Evolutionary conservation across 2,888 invertebrate species (phyloP), one percentile per base, ranked within the genome.

Genomic region (Lysandra coridon): DNA sequence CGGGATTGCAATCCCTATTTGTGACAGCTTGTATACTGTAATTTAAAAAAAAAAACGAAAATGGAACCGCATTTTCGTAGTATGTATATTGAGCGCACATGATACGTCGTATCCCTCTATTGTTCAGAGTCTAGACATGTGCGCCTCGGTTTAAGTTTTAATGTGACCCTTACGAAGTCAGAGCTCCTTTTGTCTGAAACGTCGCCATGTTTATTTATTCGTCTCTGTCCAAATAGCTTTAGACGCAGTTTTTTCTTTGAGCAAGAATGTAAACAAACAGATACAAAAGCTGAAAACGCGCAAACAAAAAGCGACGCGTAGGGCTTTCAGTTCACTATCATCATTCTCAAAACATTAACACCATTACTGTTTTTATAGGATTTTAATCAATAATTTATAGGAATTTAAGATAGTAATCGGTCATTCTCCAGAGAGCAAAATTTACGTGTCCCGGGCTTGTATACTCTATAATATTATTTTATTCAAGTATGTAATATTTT

Each of bases 131-230:
- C 53, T 17, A 75, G 53, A 53, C 53, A 53, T 76, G 14, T 53
- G 53, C 49, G 14, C 30, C 6, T 76, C 57, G 14, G 33, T 57
- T 76, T 76, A 33, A 76, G 33, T 76, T 76, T 76, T 76, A 30
- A 76, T 53, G 53, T 76, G 76, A 76, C 37, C 53, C 57, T 76
- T 53, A 76, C 49, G 49, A 75, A 33, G 53, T 76, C 76, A 57
- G 30, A 76, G 76, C 53, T 30, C 12, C 30, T 53, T 53, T 76
- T 76, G 57, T 57, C 57, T 53, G 14, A 30, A 79, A 76, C 17
- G 53, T n/a, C 49, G 14, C 23, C 75, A 53, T 30, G 30, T 30
- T 76, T 76, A 53, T 76, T 76, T 69, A 30, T 33, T 49, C 76
- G 57, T 49, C 76, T 76, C 57, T 76, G 57, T 57, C 33, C 14